A percentile compares a stretch with the other conserved stretches of the same genome.
phyloP scores from a whole-genome alignment of 1,140 invertebrate genomes.

The Nomia melanderi region DNA sequence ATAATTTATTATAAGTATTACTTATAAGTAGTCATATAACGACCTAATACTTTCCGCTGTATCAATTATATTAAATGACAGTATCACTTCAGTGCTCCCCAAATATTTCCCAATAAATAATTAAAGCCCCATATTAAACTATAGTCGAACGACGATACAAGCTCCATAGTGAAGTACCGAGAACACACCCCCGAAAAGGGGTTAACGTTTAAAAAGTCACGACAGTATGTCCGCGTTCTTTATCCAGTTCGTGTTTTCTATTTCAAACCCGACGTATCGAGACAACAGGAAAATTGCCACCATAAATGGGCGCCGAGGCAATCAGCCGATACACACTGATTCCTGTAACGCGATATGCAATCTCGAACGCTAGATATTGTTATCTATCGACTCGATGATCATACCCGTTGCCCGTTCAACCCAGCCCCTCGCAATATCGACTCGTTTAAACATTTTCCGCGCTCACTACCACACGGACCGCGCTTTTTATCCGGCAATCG shows the following conservation, averaged over 20 bases:
- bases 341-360: slow-evolving; percentile 42
- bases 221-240: not conserved
- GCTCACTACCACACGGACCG: not conserved
- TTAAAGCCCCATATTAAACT: too few species aligned
- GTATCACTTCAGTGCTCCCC: too few species aligned
- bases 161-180: too few species aligned
- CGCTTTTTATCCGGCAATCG: slow-evolving; percentile 22
- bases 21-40: too few species aligned
- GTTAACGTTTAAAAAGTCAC: too few species aligned
- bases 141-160: too few species aligned
- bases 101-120: too few species aligned
- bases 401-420: slow-evolving; percentile 1
- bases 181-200: too few species aligned
- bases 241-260: not conserved
- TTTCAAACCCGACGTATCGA: slow-evolving; percentile 33
- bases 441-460: slow-evolving; percentile 38
- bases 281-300: slow-evolving; percentile 39
- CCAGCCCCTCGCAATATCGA: slow-evolving; percentile 2
- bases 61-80: too few species aligned
- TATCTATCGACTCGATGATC: slow-evolving; percentile 42
- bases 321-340: slow-evolving; percentile 34
- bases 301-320: slow-evolving; percentile 36
- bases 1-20: too few species aligned
- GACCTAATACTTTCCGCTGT: too few species aligned
- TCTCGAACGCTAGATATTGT: slow-evolving; percentile 46